phyloP scores from a whole-genome alignment of 2,888 invertebrate species.

The Tricholauxania praeusta region DNA sequence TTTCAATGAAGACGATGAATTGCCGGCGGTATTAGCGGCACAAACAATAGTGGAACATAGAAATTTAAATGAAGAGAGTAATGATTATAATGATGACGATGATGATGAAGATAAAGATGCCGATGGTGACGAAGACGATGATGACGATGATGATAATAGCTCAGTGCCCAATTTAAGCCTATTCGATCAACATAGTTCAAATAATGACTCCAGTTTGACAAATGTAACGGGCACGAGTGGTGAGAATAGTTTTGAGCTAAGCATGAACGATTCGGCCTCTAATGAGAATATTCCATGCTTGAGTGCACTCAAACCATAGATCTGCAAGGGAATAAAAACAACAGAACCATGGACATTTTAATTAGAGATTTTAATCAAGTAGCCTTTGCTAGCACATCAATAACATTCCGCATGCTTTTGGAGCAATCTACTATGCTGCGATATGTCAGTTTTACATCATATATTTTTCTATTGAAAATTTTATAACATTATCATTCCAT shows the following conservation, averaged over 20 bases:
- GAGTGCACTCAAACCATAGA: conserved; percentile 40
- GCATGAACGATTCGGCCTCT: conserved; percentile 55
- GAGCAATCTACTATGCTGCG: too few relatives aligned
- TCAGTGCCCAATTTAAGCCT: conserved; percentile 62
- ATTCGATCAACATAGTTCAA: conserved; percentile 61
- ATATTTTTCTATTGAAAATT: conserved; percentile 10
- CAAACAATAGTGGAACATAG: conserved; percentile 45
- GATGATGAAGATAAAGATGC: conserved; percentile 40
- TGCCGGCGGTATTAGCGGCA: conserved; percentile 47
- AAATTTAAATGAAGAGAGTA: conserved; percentile 34
- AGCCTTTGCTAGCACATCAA: too few relatives aligned
- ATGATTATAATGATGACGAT: conserved; percentile 33
- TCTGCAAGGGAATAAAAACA: not conserved
- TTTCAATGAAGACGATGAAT: not conserved
- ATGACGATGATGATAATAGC: conserved; percentile 41
- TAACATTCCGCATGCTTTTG: not conserved
- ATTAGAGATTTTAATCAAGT: too few relatives aligned
- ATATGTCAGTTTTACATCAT: not conserved
- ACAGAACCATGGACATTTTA: too few relatives aligned
- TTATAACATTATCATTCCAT: too few relatives aligned
- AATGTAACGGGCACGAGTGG: conserved; percentile 66
- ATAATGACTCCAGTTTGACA: conserved; percentile 66
- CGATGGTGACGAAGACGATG: conserved; percentile 49
- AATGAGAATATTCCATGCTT: conserved; percentile 41
- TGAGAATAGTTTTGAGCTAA: conserved; percentile 65